Base-by-base conservation (phyloP, 2,888 invertebrate species). In the Cistogaster globosa region DNA sequence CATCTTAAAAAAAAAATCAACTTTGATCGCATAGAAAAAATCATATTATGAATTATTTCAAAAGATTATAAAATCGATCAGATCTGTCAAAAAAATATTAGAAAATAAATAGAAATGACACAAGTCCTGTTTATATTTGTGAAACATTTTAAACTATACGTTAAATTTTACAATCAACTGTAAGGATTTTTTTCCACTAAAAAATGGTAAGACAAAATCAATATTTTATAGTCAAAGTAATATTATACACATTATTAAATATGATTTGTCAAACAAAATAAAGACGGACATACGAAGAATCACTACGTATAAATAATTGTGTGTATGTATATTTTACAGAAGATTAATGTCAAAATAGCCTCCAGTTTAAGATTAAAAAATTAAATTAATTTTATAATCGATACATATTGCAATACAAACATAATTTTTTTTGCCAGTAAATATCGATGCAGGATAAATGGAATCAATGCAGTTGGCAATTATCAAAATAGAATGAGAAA, bases 301-400 rank as follows among this genome's bases (percentile, higher is more conserved):
- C 7, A 42, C 42, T 42, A 42, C 12, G 12, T 42, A 42, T 7
- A 12, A 42, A 12, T 48, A 48, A 14, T n/a, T 42, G 22, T 26
- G 51, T 57, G n/a, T 57, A 48, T 77, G 60, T 72, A 60, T 62
- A 74, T 74, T 77, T 81, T 71, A 79, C 69, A 58, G 67, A 77
- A 77, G 77, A 84, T 84, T 86, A 85, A 82, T 80, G 62, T 78
- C 76, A 88, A 90, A 86, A 91, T 87, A 90, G 89, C 90, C 89
- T 75, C 26, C 57, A 87, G 90, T 77, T 42, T 26, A 72, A 87
- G 88, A 87, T 88, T 87, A 88, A 87, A 87, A 88, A 86, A 87
- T 88, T 88, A 87, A 87, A 85, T 88, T 84, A 84, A 58, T 67
- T 76, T 76, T 58, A 58, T 76, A 76, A 76, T 67, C 76, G 58